Evolutionary conservation across 2,888 invertebrate genomes (phyloP).

Genomic region (Drosophila neonasuta): DNA sequence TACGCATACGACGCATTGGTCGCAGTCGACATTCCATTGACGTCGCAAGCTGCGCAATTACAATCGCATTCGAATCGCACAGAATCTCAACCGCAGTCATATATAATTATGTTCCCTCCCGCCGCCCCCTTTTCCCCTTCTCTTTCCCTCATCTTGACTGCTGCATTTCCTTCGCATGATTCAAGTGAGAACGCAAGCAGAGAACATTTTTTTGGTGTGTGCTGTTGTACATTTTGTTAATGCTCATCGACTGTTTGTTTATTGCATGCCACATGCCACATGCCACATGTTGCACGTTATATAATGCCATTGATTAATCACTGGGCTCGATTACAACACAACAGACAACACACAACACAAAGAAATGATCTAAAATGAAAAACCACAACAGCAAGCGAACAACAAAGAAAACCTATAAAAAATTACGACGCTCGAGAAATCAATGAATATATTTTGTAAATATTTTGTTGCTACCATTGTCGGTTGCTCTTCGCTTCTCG

Average conservation of each 20-base stretch:
- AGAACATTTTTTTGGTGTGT: constrained; percentile 7
- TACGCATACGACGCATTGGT: constrained; percentile 41
- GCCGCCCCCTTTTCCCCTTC: background rate
- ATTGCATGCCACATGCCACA: constrained; percentile 15
- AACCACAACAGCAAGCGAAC: constrained; percentile 24
- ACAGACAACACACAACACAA: constrained; percentile 14
- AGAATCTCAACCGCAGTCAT: constrained; percentile 4
- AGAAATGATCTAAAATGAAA: constrained; percentile 57
- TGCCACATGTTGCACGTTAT: constrained; percentile 27
- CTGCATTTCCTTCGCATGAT: background rate
- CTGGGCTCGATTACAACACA: constrained; percentile 47
- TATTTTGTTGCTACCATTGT: constrained; percentile 31
- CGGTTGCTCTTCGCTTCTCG: constrained; percentile 16
- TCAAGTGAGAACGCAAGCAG: background rate
- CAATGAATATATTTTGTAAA: constrained; percentile 65
- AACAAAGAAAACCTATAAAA: constrained; percentile 17
- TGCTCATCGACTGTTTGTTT: constrained; percentile 1
- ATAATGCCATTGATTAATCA: constrained; percentile 46
- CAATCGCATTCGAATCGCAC: background rate
- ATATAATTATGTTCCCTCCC: background rate
- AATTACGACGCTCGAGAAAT: constrained; percentile 54
- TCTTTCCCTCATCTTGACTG: background rate
- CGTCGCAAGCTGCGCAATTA: constrained; percentile 15
- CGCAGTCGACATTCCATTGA: constrained; percentile 4
- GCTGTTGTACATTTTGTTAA: background rate